Base-by-base conservation (phyloP, 1,140 invertebrate species). In the Leptonema lineaticorne region DNA sequence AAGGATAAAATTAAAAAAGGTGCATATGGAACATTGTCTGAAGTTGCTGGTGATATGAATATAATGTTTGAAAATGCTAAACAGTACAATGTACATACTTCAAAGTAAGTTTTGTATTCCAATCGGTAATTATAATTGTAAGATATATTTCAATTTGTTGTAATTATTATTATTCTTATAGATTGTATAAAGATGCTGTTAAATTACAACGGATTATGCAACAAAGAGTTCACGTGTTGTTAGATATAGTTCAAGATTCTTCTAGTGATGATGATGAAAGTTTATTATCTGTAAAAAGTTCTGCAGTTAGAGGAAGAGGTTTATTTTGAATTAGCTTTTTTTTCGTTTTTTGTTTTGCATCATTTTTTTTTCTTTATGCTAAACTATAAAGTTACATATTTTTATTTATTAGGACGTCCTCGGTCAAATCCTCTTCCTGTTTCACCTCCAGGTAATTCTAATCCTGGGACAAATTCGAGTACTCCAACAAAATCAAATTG, bases 1-100 rank as follows among this genome's bases (percentile, higher is more conserved):
- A 88, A 91, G 69, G 90, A 92, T 57, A 97, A 96, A 83, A 87
- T 98, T 22, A 90, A 94, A 79, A 89, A 87, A 76, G 91, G 91
- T 20, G 87, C 89, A 71, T 98, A 98, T 79, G 89, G 87, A 2
- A 93, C 90, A 14, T 81, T 98, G 2, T 91, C 89, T 69, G 93
- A 97, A 79, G 87, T 98, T 63, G 92, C 93, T n/a, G 90, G 89
- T 0, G 97, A 99, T 77, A 87, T 99, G 83, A 96, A 96, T 78
- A 88, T 97, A n/a, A 96, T 99, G 90, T 97, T 99, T 84, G 93
- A 98, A 41, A 99, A 98, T 84, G 96, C 96, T 6, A 96, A 95
- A 77, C 90, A 91, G 73, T 99, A 97, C 78, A 98, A 98, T 78
- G 81, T 92, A 58, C 89, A 92, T 41, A 91, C 92, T 59, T 95